A percentile compares a stretch with the other conserved stretches of the same genome.
These are phyloP conservation scores for Trematomus loennbergii DNA, from an alignment of 2,113 vertebrate genomes.

Conservation along the genomic window DNA sequence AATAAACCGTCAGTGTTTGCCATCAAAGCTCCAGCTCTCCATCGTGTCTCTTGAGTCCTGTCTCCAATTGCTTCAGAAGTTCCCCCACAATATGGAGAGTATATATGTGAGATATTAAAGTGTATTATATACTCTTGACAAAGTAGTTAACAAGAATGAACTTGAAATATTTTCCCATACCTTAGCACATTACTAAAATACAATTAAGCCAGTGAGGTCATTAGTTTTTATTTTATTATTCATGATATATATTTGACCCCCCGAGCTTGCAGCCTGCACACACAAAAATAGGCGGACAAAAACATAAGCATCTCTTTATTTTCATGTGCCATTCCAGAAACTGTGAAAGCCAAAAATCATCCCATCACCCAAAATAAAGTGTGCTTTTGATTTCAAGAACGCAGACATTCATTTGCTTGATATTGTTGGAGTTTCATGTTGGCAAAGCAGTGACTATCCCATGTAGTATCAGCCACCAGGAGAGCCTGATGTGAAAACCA, in stretches of 20 bases:
- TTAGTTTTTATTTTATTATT: neutral
- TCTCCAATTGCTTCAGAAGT: too few species aligned
- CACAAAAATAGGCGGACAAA: conserved; percentile 40
- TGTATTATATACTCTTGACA: conserved; percentile 49
- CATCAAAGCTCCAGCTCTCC: too few species aligned
- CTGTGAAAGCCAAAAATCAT: conserved; percentile 62
- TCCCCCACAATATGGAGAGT: conserved; percentile 8
- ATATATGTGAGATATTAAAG: conserved; percentile 61
- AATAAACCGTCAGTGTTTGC: too few species aligned
- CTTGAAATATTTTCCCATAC: neutral
- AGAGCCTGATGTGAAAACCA: conserved; percentile 79
- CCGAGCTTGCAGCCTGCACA: neutral
- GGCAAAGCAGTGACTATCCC: conserved; percentile 89
- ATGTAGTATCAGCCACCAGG: conserved; percentile 77
- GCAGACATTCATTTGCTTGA: conserved; percentile 79
- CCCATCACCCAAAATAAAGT: conserved; percentile 60
- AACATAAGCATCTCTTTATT: conserved; percentile 78
- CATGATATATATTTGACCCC: neutral
- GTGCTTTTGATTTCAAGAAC: conserved; percentile 44
- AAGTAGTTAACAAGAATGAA: neutral
- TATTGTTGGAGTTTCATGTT: conserved; percentile 88
- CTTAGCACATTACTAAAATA: neutral
- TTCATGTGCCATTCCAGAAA: conserved; percentile 72
- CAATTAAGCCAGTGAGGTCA: neutral
- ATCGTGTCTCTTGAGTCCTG: neutral